Evolutionary conservation across 2,113 vertebrate species (phyloP).

Genomic region (Petrocephalus zakoni): DNA sequence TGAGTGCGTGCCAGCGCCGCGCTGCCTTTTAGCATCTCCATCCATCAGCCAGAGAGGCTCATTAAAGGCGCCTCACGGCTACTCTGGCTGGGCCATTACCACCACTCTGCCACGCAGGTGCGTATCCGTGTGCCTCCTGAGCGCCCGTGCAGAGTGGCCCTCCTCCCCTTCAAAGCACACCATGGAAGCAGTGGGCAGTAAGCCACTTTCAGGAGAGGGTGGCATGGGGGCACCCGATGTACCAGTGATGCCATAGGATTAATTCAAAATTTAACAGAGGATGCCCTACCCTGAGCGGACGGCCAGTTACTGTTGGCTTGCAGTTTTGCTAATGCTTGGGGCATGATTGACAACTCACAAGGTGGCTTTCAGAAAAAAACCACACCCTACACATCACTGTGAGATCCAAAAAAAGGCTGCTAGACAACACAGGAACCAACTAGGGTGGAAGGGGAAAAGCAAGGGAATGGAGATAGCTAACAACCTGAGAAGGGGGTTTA

Average conservation of each 20-base stretch:
- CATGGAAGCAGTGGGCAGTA: not conserved
- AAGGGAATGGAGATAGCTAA: too few relatives aligned
- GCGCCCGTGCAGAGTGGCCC: not conserved
- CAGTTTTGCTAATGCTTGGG: not conserved
- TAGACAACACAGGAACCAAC: too few relatives aligned
- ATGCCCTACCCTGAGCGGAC: not conserved
- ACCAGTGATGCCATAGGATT: not conserved
- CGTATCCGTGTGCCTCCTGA: not conserved
- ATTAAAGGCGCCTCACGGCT: not conserved
- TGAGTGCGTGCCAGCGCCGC: not conserved
- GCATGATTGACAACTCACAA: not conserved
- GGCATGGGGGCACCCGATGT: not conserved
- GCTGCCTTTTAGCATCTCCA: not conserved
- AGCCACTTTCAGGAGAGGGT: not conserved
- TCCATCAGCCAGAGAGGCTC: not conserved
- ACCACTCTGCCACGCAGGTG: not conserved
- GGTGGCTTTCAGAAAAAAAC: not conserved
- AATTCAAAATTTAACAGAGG: not conserved
- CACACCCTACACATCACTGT: too few relatives aligned
- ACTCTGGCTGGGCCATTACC: not conserved
- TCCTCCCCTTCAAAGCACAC: not conserved
- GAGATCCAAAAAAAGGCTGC: too few relatives aligned
- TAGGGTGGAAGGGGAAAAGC: not conserved
- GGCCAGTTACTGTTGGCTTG: not conserved
- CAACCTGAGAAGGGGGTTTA: not conserved